A percentile compares a stretch with the other conserved stretches of the same genome.
Conservation (phyloP, 2,113 vertebrate genomes). For the Orycteropus afer region DNA sequence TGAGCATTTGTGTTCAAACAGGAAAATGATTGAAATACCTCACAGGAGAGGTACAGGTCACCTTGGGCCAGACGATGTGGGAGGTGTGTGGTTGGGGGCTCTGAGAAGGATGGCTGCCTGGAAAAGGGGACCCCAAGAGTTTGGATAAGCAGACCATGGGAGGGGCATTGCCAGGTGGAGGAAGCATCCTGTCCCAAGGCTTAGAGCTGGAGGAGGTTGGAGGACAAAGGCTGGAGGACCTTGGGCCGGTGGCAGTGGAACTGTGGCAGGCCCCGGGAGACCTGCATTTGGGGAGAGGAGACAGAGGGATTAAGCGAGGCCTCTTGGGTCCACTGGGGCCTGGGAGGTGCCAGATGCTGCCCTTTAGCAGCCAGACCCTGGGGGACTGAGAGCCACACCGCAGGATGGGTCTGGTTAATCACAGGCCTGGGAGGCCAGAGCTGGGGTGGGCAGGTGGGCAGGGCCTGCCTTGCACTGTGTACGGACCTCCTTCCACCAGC, state of each 20-base stretch:
- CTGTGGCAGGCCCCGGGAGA: neutral
- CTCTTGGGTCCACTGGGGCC: neutral
- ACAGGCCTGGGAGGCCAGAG: neutral
- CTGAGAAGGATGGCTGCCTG: neutral
- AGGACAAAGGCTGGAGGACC: neutral
- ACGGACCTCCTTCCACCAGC: neutral
- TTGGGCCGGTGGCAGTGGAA: neutral
- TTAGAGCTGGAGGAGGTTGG: neutral
- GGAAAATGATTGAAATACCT: neutral
- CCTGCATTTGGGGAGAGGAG: neutral
- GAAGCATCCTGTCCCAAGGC: neutral
- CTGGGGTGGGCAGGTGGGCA: neutral
- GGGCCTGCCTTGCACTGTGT: neutral
- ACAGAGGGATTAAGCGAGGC: neutral
- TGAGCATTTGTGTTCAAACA: neutral
- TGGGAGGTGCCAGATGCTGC: conserved; percentile 62
- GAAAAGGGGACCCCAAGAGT: neutral
- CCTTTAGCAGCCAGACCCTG: conserved; percentile 19
- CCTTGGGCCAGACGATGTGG: accelerated
- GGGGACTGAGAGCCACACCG: neutral
- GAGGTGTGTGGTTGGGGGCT: neutral
- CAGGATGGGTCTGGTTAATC: conserved; percentile 3
- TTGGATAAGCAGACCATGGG: neutral
- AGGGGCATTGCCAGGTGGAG: neutral
- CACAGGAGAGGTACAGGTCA: neutral